Percentiles rank a stretch among this genome's conserved stretches.
These are phyloP conservation scores for Lucilia cuprina DNA, from an alignment of 1,140 invertebrate species.

Conservation along the genomic window DNA sequence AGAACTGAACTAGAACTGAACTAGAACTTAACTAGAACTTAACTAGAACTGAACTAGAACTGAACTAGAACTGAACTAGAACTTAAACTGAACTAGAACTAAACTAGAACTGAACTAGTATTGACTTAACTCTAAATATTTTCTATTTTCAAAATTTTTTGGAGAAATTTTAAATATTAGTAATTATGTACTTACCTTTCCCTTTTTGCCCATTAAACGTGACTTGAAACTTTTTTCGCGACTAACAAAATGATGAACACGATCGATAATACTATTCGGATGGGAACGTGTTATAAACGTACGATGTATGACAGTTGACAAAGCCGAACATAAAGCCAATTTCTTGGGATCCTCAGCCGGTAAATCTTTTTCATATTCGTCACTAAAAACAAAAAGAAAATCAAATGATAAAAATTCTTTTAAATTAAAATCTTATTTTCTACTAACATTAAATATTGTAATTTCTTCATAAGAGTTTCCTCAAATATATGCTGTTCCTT, in stretches of 20 bases:
- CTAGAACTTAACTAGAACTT: too few relatives aligned
- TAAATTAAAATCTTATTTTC: background rate
- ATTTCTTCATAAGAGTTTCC: conserved; percentile 74
- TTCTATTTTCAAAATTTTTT: too few relatives aligned
- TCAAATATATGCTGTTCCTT: conserved; percentile 81
- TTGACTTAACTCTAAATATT: too few relatives aligned
- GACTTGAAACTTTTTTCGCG: conserved; percentile 83
- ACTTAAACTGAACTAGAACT: too few relatives aligned
- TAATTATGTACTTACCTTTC: conserved; percentile 69
- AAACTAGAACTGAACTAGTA: too few relatives aligned
- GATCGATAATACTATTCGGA: conserved; percentile 58
- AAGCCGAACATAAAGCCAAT: conserved; percentile 76
- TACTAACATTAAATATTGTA: conserved; percentile 75
- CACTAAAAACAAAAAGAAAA: conserved; percentile 63
- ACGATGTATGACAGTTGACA: conserved; percentile 76
- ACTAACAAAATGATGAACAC: conserved; percentile 77
- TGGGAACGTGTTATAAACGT: conserved; percentile 58
- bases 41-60: too few relatives aligned
- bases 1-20: too few relatives aligned
- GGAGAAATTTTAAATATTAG: too few relatives aligned
- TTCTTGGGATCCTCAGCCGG: conserved; percentile 69
- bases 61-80: too few relatives aligned
- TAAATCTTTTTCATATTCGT: conserved; percentile 75
- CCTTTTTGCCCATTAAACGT: conserved; percentile 74
- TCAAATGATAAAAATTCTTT: background rate